These are phyloP conservation scores for Leptarthrus brevirostris DNA, from an alignment of 2,888 invertebrate genomes.

Conservation along the genomic window DNA sequence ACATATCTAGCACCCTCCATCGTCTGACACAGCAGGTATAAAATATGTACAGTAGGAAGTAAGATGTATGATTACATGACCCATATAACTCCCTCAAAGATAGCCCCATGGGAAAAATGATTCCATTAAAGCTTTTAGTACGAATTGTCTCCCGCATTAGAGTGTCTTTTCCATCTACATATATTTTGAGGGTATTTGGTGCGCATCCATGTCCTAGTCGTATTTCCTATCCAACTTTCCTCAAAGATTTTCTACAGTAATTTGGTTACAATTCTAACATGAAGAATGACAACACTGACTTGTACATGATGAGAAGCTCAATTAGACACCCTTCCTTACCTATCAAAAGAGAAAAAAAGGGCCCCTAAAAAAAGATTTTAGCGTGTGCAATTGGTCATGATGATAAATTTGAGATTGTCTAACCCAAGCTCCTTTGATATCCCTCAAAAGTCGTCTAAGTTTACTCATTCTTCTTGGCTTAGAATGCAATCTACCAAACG, in stretches of 20 bases:
- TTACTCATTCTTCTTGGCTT: not conserved
- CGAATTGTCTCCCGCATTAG: slow-evolving; percentile 1
- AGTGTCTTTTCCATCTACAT: not conserved
- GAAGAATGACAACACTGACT: not conserved
- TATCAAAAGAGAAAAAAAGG: not conserved
- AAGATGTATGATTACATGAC: slow-evolving; percentile 11
- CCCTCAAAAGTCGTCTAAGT: too few species aligned
- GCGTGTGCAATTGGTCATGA: slow-evolving; percentile 22
- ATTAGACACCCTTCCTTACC: not conserved
- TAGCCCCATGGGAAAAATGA: not conserved
- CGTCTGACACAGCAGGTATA: not conserved
- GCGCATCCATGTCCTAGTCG: not conserved
- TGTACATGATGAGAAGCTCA: slow-evolving; percentile 7
- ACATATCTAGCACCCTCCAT: too few species aligned
- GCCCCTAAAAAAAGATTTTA: not conserved
- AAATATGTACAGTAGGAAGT: not conserved
- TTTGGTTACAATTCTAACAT: not conserved
- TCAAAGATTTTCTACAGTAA: too few species aligned
- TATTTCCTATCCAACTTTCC: too few species aligned
- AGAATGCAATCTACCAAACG: not conserved
- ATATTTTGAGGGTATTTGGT: not conserved
- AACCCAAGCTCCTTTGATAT: not conserved
- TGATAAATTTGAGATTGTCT: slow-evolving; percentile 22
- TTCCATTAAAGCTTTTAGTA: slow-evolving; percentile 5
- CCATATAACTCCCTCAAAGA: not conserved